A percentile compares a stretch with the other conserved stretches of the same genome.
phyloP scores from a whole-genome alignment of 1,140 invertebrate species.

The Drosophila nannoptera region DNA sequence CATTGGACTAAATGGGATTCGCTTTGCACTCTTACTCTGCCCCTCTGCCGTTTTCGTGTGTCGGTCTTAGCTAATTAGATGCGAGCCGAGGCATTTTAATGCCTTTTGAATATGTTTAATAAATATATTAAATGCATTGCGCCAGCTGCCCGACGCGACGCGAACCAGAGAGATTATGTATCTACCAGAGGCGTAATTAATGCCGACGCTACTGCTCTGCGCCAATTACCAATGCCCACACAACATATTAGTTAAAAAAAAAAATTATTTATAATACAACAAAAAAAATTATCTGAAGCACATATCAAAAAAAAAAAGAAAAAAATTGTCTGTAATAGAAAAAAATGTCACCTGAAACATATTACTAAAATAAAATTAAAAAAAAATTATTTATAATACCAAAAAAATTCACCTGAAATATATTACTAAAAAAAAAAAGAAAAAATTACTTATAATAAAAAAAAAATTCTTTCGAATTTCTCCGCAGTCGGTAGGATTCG shows the following conservation, averaged over 20 bases:
- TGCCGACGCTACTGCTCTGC: background rate
- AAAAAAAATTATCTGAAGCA: too few species aligned
- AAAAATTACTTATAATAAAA: slow-evolving; percentile 6
- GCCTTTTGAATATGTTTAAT: slow-evolving; percentile 39
- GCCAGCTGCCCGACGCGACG: slow-evolving; percentile 1
- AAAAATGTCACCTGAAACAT: too few species aligned
- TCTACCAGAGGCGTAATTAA: background rate
- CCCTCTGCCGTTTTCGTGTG: background rate
- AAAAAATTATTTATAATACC: background rate
- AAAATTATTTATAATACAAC: slow-evolving; percentile 15
- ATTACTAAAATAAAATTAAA: too few species aligned
- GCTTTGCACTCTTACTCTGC: slow-evolving; percentile 16
- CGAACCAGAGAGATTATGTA: background rate
- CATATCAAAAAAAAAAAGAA: too few species aligned
- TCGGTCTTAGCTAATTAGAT: slow-evolving; percentile 48
- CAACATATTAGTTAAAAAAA: background rate
- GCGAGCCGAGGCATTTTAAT: slow-evolving; percentile 53
- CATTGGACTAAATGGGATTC: slow-evolving; percentile 28
- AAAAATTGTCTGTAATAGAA: slow-evolving; percentile 7
- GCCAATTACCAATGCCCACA: background rate
- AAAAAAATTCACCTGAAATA: too few species aligned
- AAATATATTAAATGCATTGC: slow-evolving; percentile 36
- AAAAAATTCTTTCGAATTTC: background rate
- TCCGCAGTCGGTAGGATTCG: slow-evolving; percentile 90
- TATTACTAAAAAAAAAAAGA: background rate